Percentiles rank a stretch among this genome's conserved stretches.
These are phyloP conservation scores for Poecilia picta DNA, from an alignment of 2,797 vertebrate species.

Conservation along the genomic window DNA sequence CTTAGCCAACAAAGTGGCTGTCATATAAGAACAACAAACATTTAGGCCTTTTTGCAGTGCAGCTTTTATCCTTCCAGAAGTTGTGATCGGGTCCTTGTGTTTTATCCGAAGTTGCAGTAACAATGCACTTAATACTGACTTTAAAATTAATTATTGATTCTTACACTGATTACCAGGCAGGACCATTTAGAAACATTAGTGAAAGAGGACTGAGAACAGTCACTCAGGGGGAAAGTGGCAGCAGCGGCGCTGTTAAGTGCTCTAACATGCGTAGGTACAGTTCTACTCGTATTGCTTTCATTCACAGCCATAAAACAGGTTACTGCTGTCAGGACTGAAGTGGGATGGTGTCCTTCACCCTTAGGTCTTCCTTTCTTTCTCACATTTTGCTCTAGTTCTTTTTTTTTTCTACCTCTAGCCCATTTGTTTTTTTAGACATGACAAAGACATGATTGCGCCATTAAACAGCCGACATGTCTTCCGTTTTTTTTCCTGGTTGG, in stretches of 20 bases:
- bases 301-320: conserved; percentile 58
- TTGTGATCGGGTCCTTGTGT: not conserved
- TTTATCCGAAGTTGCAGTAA: conserved; percentile 6
- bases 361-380: conserved; percentile 7
- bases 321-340: conserved; percentile 61
- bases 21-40: conserved; percentile 1
- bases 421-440: conserved; percentile 32
- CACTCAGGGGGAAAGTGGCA: conserved; percentile 22
- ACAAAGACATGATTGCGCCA: conserved; percentile 22
- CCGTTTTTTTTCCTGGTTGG: conserved; percentile 19
- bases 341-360: conserved; percentile 52
- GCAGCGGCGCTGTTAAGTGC: conserved; percentile 32
- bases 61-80: not conserved
- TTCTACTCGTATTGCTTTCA: conserved; percentile 51
- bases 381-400: not conserved
- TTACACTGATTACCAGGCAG: conserved; percentile 21
- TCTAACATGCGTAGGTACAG: conserved; percentile 27
- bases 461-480: conserved; percentile 43
- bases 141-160: conserved; percentile 40
- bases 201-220: conserved; percentile 12
- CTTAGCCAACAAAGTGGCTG: not conserved
- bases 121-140: conserved; percentile 4
- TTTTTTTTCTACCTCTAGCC: conserved; percentile 19
- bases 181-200: conserved; percentile 34
- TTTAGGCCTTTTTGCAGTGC: not conserved